phyloP scores from a whole-genome alignment of 2,113 vertebrate species.

The Patagioenas fasciata region DNA sequence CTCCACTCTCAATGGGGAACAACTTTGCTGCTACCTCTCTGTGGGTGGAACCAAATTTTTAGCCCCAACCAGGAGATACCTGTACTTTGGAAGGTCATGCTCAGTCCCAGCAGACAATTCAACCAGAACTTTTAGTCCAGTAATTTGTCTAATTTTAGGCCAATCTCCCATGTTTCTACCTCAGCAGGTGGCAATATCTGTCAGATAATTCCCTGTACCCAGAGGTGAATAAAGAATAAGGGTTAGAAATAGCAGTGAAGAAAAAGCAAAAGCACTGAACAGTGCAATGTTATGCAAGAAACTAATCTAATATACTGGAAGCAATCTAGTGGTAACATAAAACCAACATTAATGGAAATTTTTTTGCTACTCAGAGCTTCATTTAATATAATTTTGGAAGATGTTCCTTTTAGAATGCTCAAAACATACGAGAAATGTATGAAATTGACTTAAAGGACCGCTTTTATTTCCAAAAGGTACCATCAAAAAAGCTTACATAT shows the following conservation, averaged over 20 bases:
- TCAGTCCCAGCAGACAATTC: background rate
- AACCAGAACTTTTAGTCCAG: background rate
- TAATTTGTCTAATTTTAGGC: background rate
- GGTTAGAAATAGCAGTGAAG: background rate
- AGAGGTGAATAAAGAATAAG: background rate
- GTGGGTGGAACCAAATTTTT: background rate
- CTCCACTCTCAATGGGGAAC: background rate
- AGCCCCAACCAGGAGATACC: background rate
- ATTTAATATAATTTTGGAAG: slow-evolving; percentile 48
- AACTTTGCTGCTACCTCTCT: background rate
- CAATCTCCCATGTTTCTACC: background rate
- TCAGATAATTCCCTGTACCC: background rate
- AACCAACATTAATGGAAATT: background rate
- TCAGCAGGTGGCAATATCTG: background rate
- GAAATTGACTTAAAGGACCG: slow-evolving; percentile 15
- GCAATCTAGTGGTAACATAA: background rate
- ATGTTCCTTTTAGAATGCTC: slow-evolving; percentile 25
- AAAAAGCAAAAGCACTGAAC: background rate
- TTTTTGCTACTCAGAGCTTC: slow-evolving; percentile 13
- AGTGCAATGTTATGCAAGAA: background rate
- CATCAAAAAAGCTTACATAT: slow-evolving; percentile 58
- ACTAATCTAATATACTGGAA: slow-evolving; percentile 1
- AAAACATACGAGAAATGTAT: slow-evolving; percentile 27
- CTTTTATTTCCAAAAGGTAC: slow-evolving; percentile 31
- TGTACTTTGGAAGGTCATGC: background rate